Base-by-base conservation (phyloP, 1,140 invertebrate genomes). In the Drosophila tristis region DNA sequence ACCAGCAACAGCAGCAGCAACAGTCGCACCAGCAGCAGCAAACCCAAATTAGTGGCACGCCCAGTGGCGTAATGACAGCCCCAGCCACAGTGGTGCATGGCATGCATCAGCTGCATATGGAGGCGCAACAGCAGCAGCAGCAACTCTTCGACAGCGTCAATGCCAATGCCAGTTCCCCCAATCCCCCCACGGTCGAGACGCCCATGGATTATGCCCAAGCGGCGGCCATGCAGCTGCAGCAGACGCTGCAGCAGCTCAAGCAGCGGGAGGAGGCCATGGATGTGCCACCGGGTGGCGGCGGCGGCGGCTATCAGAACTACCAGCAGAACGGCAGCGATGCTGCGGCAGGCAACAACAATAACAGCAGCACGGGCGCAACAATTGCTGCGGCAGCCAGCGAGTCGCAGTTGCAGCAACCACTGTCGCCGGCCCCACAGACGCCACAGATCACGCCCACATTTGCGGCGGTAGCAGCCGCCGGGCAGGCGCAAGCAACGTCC, bases 41-140 rank as follows among this genome's bases (percentile, higher is more conserved):
- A 23, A 13, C 47, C 26, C 73, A 77, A 55, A 3, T 78, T 25
- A 54, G 43, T 62, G 76, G 70, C 50, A 62, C 80, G 62, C 87
- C 87, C 67, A 71, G 89, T 48, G 90, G 90, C 6, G 82, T 91
- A 11, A 82, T 90, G 68, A 91, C 90, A 11, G 90, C 90, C 7
- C 90, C 90, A 2, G 90, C 90, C 8, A 91, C 90, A 5, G 90
- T 91, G 25, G 90, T 91, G 26, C 90, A 91, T 49, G 90, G 90
- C 44, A 85, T 91, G 75, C 90, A 91, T 11, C 90, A 91, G n/a
- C 78, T 81, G 7, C 79, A 78, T 7, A 77, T 78, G 55, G 66
- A 78, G 16, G 56, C 74, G 20, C 75, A 78, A 35, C 74, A 86
- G 13, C 79, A 86, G 23, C 87, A 82, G 2, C 73, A 80, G 42